A percentile compares a stretch with the other conserved stretches of the same genome.
phyloP scores from a whole-genome alignment of 2,797 vertebrate species.

The Eulemur coronatus region DNA sequence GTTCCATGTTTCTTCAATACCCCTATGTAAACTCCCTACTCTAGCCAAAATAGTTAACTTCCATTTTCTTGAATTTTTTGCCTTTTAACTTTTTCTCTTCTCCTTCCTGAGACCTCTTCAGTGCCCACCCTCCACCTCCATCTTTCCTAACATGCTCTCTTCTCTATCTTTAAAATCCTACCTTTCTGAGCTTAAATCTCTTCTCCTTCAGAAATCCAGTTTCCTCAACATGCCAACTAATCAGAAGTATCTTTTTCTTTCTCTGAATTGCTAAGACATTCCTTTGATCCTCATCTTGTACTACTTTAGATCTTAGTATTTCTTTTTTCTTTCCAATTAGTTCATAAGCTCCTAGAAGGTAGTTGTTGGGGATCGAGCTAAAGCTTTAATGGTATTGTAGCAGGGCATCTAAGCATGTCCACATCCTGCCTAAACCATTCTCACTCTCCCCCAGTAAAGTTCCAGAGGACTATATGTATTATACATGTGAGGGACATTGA shows the following conservation, averaged over 20 bases:
- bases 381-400: not conserved
- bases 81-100: not conserved
- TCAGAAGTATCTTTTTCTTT: constrained; percentile 27
- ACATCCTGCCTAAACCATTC: not conserved
- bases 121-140: not conserved
- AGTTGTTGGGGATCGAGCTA: not conserved
- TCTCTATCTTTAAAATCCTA: not conserved
- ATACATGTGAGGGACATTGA: not conserved
- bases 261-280: not conserved
- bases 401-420: not conserved
- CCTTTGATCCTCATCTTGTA: not conserved
- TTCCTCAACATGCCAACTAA: not conserved
- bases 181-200: not conserved
- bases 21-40: not conserved
- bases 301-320: not conserved
- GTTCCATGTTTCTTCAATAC: not conserved
- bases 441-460: not conserved
- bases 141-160: not conserved
- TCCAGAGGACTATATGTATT: not conserved
- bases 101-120: not conserved
- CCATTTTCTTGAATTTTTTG: not conserved
- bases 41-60: not conserved
- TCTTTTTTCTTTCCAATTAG: not conserved
- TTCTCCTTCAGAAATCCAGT: not conserved
- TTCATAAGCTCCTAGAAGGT: not conserved